These are phyloP conservation scores for Hoplostethus mediterraneus DNA, from an alignment of 2,797 vertebrate genomes.

Conservation along the genomic window DNA sequence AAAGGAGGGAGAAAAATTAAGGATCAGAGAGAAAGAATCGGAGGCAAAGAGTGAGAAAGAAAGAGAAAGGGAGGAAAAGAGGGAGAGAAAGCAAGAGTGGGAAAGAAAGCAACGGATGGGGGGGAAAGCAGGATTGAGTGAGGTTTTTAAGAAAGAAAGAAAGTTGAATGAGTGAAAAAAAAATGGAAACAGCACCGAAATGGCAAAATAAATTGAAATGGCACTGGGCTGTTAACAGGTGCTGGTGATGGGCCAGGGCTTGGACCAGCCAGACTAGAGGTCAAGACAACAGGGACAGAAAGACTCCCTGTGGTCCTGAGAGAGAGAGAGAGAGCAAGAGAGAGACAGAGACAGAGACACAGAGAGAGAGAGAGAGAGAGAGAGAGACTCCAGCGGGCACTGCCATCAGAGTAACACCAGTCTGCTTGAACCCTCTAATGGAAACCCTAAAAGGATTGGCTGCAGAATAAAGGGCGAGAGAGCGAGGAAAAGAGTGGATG, in stretches of 20 bases:
- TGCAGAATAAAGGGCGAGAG: constrained; percentile 44
- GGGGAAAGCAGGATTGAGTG: too few species aligned
- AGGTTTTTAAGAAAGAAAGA: neutral
- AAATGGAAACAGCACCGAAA: neutral
- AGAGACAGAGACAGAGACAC: constrained; percentile 1
- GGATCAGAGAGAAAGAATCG: neutral
- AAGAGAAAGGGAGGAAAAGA: neutral
- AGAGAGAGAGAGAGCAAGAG: constrained; percentile 9
- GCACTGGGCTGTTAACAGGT: constrained; percentile 71
- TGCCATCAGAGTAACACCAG: constrained; percentile 53
- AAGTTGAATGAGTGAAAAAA: neutral
- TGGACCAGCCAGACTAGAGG: constrained; percentile 66
- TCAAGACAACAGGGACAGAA: constrained; percentile 79
- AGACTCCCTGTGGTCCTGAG: constrained; percentile 35
- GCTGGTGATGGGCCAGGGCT: constrained; percentile 79
- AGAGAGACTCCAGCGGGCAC: constrained; percentile 36
- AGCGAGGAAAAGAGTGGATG: constrained; percentile 43
- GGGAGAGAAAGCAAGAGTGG: neutral
- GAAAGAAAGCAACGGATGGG: neutral
- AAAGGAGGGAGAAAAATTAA: neutral
- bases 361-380: constrained; percentile 4
- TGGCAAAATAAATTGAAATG: neutral
- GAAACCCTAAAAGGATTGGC: constrained; percentile 48
- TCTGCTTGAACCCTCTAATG: constrained; percentile 35
- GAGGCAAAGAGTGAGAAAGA: too few species aligned